Base-by-base conservation (phyloP, 2,888 invertebrate species). In the Protodeltote pygarga region DNA sequence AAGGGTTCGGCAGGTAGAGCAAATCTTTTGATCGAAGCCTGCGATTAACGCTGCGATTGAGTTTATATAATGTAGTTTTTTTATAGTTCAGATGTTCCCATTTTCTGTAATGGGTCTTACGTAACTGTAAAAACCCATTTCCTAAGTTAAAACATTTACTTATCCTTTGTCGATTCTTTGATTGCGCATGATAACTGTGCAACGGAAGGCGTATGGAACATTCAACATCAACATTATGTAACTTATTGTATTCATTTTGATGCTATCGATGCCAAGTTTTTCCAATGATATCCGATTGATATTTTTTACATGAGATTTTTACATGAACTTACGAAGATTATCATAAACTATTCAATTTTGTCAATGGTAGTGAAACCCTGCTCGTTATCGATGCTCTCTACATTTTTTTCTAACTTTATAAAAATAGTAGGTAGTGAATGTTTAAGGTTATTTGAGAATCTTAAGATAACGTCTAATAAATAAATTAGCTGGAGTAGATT, bases 1-100 rank as follows among this genome's bases (percentile, higher is more conserved):
- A 61, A 75, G 80, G 82, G 79, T 75, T 71, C 60, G 55, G 83
- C 91, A 91, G 91, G 91, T 91, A 92, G 80, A 84, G 81, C 85
- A 80, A 87, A 88, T 85, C 83, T 80, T 69, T 79, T 69, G 85
- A 89, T 89, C 83, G 74, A 80, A 75, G 73, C 68, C 80, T 73
- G 71, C 81, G 87, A 88, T 89, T 83, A 82, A 76, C 71, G 73
- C 71, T 63, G 64, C 75, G 79, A 83, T 84, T 77, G 77, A 78
- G 75, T 76, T 79, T 81, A 80, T 75, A 81, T 84, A 83, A 83
- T 79, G 70, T 71, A 58, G 49, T 73, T 78, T 76, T 79, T 75
- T 75, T 74, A 62, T 71, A 76, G 66, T 77, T 75, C 71, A 70
- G 70, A 76, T 75, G 80, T 77, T 75, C 75, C 76, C 77, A 72